These are phyloP conservation scores for Rhagoletis zephyria DNA, from an alignment of 1,140 invertebrate genomes.

Conservation along the genomic window DNA sequence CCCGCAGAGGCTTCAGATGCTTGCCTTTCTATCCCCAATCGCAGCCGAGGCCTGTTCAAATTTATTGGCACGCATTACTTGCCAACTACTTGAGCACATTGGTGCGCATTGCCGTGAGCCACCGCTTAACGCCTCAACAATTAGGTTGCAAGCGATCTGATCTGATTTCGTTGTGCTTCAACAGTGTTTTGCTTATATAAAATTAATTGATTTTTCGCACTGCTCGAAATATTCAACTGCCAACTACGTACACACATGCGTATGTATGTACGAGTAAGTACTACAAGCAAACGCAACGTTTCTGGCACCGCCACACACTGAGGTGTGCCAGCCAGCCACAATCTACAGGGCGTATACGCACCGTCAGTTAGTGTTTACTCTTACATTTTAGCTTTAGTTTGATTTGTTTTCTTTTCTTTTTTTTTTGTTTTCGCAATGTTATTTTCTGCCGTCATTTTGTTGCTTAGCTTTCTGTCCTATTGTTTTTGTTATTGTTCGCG, in stretches of 20 bases:
- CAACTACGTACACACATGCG: neutral
- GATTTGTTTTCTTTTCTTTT: neutral
- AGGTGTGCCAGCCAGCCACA: neutral
- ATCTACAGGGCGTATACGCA: constrained; percentile 26
- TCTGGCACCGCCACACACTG: neutral
- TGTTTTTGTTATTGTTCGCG: neutral
- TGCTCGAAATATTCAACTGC: neutral
- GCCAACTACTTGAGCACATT: neutral
- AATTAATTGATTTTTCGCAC: constrained; percentile 33
- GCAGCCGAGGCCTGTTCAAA: neutral
- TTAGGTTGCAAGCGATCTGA: neutral
- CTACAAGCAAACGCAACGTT: neutral
- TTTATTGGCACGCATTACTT: constrained; percentile 9
- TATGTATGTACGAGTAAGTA: too few relatives aligned
- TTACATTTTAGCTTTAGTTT: constrained; percentile 9
- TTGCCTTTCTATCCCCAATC: neutral
- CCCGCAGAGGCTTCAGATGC: too few relatives aligned
- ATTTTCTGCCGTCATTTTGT: neutral
- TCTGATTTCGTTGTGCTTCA: constrained; percentile 2
- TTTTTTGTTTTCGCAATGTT: neutral
- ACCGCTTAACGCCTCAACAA: neutral
- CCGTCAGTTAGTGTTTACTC: neutral
- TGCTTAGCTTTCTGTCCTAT: neutral
- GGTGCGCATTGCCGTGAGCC: neutral
- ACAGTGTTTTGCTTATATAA: constrained; percentile 4